phyloP scores from a whole-genome alignment of 2,797 vertebrate genomes.

The Megaceryle alcyon region DNA sequence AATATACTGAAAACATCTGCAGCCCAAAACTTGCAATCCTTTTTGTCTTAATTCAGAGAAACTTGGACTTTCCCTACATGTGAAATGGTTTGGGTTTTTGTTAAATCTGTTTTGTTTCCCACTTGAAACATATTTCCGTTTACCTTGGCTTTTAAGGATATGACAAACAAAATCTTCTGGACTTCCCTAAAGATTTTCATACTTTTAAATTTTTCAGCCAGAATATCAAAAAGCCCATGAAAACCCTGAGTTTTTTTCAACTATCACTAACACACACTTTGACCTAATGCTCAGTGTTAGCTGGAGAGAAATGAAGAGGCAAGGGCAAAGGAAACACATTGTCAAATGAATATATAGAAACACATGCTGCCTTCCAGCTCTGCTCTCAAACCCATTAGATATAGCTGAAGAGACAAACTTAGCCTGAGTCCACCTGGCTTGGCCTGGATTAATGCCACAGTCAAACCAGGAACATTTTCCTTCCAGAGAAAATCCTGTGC shows the following conservation, averaged over 20 bases:
- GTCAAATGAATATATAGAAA: neutral
- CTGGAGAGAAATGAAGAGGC: neutral
- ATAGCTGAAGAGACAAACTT: neutral
- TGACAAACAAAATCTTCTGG: neutral
- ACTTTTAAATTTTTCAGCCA: neutral
- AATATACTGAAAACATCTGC: slow-evolving; percentile 51
- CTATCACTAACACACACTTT: neutral
- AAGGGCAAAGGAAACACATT: slow-evolving; percentile 6
- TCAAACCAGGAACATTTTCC: neutral
- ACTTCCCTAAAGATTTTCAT: neutral
- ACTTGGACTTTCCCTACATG: neutral
- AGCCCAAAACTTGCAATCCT: neutral
- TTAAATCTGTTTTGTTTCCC: neutral
- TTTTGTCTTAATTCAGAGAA: slow-evolving; percentile 39
- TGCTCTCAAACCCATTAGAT: neutral
- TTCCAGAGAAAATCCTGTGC: neutral
- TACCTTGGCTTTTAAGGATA: neutral
- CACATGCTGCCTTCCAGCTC: neutral
- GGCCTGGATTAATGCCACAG: neutral
- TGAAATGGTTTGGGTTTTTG: neutral
- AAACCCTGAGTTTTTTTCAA: neutral
- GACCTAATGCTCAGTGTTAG: neutral
- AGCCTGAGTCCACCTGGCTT: neutral
- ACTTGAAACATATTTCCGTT: neutral
- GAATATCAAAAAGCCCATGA: neutral